Base-by-base conservation (phyloP, 2,888 invertebrate genomes). In the Trichopoda pennipes region DNA sequence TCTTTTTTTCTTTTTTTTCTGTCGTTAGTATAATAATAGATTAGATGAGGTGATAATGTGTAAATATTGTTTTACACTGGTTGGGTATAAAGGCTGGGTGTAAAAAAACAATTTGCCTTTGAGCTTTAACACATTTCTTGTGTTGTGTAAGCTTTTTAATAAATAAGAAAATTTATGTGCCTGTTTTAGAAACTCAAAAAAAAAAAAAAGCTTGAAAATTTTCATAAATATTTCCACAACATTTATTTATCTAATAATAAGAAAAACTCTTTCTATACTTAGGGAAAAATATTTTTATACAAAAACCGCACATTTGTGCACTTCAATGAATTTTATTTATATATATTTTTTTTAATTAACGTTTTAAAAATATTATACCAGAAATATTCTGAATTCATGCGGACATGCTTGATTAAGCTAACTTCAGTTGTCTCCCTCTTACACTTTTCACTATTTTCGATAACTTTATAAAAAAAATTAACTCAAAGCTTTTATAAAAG, bases 221-320 rank as follows among this genome's bases (percentile, higher is more conserved):
- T 14, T 38, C 38, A 47, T 63, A 53, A 69, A 74, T 80, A 69
- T 80, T 80, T 80, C 32, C 63, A 63, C 63, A 69, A 51, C 68
- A 74, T 80, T 69, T 68, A 69, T 56, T 69, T 55, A 68, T 32
- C 68, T 63, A 28, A 68, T 68, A 56, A 56, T 47, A 63, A 55
- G 42, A 19, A 61, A 14, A 51, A 51, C 17, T 42, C 58, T 4
- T 1, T 28, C 7, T 28, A 4, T 4, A 4, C 28, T 7, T 28
- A 70, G 44, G 28, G 42, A 38, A 8, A 23, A 55, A 47, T 63
- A 35, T 63, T 44, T n/a, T 2, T 14, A 23, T 4, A 16, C 12
- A 56, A 19, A 69, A 17, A 47, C 7, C 7, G 28, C 47, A 47
- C 3, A 19, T 58, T 35, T 58, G 19, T 51, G 16, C 72, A 42